Evolutionary conservation across 2,888 invertebrate species (phyloP), one percentile per base, ranked within the genome.

Genomic region (Papilio protenor): DNA sequence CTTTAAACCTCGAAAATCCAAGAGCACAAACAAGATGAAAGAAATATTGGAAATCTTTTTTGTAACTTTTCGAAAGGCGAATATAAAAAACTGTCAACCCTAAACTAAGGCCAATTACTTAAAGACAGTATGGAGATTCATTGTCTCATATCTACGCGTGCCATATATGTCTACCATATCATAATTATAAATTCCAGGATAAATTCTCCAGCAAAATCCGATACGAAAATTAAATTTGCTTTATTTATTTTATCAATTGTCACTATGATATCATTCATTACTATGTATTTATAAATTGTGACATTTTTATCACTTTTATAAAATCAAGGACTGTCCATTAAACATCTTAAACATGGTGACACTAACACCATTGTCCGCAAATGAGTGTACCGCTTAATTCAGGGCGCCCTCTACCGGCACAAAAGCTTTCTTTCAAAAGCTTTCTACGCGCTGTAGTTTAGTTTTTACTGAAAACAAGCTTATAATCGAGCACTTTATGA

Each of bases 31-130:
- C 40, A 40, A 8, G 8, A 5, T 40, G 40, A 8, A 8, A 40
- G 5, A 40, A 5, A 40, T 40, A 40, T 40, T 8, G 5, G 40
- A 40, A 33, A 33, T 33, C 3, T 33, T 33, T 40, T 0, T 40
- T 40, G 49, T 55, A 27, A 21, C 72, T 52, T 72, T 59, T 74
- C 11, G 55, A 18, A 1, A 2, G 14, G 5, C 33, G 69, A 82
- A 4, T 45, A 45, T 12, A 47, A 40, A 57, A 57, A 12, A 23
- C 21, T n/a, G 14, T 18, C 89, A 92, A 75, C 94, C 94, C 92
- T 93, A 89, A 21, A 16, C 6, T 82, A 82, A 87, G 91, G 93
- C 93, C 93, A 94, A 94, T 94, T 94, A 94, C 94, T 94, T 94
- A 94, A 84, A 91, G 91, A 89, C 89, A 84, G 89, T 88, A 89